These are phyloP conservation scores for Sebastes minor DNA, from an alignment of 2,797 vertebrate genomes.

Conservation along the genomic window DNA sequence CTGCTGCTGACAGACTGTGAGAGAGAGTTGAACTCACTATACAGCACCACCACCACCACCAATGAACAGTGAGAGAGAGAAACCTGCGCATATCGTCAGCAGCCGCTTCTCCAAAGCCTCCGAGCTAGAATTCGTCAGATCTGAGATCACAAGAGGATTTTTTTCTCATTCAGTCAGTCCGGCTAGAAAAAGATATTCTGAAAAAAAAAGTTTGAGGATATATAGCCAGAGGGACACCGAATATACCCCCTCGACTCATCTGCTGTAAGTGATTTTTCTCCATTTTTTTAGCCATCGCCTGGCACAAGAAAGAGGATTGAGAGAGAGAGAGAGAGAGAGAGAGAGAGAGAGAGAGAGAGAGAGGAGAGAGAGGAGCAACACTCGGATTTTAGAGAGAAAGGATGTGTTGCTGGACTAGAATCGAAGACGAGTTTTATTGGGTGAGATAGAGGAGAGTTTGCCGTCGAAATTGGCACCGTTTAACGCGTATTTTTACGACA, in stretches of 20 bases:
- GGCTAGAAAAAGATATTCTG: conserved; percentile 69
- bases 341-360: conserved; percentile 20
- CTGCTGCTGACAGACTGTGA: conserved; percentile 71
- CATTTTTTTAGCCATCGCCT: conserved; percentile 34
- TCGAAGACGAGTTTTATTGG: conserved; percentile 60
- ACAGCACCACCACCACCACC: conserved; percentile 78
- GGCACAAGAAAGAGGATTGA: conserved; percentile 12
- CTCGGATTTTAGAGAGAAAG: conserved; percentile 52
- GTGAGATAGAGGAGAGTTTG: conserved; percentile 40
- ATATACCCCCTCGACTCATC: conserved; percentile 53
- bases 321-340: conserved; percentile 5
- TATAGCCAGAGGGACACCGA: conserved; percentile 65
- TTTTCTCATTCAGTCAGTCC: conserved; percentile 71
- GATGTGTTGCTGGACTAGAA: conserved; percentile 54
- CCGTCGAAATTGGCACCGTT: conserved; percentile 50
- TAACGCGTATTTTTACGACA: conserved; percentile 19
- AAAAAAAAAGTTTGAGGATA: conserved; percentile 76
- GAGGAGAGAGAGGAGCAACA: conserved; percentile 34
- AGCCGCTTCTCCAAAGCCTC: conserved; percentile 81
- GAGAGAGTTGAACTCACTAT: conserved; percentile 87
- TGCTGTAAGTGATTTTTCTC: conserved; percentile 76
- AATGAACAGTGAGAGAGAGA: conserved; percentile 84
- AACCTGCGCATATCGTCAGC: conserved; percentile 86
- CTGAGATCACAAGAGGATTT: conserved; percentile 82
- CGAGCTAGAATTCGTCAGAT: conserved; percentile 83